A percentile compares a stretch with the other conserved stretches of the same genome.
phyloP scores from a whole-genome alignment of 2,888 invertebrate genomes.

The Belgica antarctica region DNA sequence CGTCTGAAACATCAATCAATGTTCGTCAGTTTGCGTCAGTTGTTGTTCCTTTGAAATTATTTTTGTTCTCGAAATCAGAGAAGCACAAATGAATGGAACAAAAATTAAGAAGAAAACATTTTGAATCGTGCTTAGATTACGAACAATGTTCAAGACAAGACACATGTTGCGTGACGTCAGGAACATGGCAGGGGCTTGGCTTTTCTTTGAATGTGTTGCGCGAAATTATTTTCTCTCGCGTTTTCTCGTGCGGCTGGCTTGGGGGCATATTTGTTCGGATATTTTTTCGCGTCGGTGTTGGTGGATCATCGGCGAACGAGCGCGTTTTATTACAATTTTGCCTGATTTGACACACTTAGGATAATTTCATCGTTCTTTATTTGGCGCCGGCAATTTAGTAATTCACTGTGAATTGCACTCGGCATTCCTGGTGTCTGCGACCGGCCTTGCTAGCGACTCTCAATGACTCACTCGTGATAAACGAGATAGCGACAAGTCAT shows the following conservation, averaged over 20 bases:
- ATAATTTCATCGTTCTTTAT: not conserved
- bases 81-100: no score
- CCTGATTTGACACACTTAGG: conserved; percentile 2
- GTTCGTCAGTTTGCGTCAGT: not conserved
- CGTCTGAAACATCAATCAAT: conserved; percentile 10
- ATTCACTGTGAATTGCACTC: not conserved
- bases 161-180: conserved; percentile 20
- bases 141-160: not conserved
- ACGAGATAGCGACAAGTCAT: not conserved
- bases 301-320: no score
- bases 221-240: not conserved
- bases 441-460: no score
- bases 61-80: no score
- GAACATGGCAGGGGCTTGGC: not conserved
- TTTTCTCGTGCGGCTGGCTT: not conserved
- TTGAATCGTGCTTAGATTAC: not conserved
- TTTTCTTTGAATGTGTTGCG: not conserved
- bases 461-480: not conserved
- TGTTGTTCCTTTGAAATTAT: not conserved
- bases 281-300: not conserved
- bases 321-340: no score
- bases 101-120: not conserved
- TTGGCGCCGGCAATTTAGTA: not conserved
- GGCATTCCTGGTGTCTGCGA: not conserved
- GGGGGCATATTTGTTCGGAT: not conserved